Evolutionary conservation across 2,113 vertebrate species (phyloP).

Genomic region (Naja naja): DNA sequence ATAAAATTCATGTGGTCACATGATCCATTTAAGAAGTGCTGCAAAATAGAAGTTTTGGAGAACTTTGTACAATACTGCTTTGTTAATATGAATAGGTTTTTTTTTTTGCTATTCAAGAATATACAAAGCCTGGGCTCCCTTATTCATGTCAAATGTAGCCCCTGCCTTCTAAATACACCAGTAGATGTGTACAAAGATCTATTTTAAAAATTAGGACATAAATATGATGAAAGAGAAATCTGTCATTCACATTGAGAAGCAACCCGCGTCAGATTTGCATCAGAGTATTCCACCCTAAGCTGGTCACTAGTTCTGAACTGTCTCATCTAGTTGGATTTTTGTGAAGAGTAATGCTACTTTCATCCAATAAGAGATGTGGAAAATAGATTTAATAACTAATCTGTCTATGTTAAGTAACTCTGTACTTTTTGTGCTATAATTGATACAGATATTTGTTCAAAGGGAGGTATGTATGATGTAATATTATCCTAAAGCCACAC

Average conservation of each 20-base stretch:
- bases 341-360: background rate
- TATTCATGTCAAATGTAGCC: background rate
- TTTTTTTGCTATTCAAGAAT: background rate
- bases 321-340: background rate
- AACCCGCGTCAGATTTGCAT: background rate
- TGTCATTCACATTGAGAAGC: background rate
- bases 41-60: background rate
- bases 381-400: background rate
- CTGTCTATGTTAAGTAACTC: background rate
- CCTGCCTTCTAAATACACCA: background rate
- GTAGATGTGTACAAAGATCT: background rate
- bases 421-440: background rate
- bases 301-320: background rate
- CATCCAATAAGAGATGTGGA: background rate
- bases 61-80: background rate
- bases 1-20: background rate
- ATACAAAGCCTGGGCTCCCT: background rate
- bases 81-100: background rate
- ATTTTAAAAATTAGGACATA: background rate
- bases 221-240: background rate
- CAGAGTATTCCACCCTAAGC: background rate
- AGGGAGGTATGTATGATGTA: background rate
- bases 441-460: background rate
- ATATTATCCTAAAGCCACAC: background rate
- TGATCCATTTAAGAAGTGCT: background rate